Base-by-base conservation (phyloP, 2,888 invertebrate genomes). In the Drosophila kanekoi region DNA sequence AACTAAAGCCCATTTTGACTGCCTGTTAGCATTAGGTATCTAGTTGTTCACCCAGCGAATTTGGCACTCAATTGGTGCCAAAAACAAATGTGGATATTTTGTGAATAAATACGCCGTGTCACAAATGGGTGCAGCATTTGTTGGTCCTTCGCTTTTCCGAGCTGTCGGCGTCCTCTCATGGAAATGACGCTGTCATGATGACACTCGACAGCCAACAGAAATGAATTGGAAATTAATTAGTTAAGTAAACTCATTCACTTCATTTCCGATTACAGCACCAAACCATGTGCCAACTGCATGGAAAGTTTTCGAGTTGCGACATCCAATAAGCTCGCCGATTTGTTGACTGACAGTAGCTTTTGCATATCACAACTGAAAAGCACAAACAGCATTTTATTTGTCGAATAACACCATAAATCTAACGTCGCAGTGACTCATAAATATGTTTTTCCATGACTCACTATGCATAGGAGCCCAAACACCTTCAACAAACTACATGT, bases 201-300 rank as follows among this genome's bases (percentile, higher is more conserved):
- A 10, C 57, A 57, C 47, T 35, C 35, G 47, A 28, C 37, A 38
- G 49, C 6, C 52, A 78, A 49, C 47, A 28, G 60, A 68, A 79
- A 76, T 81, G 63, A 84, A 87, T 89, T 73, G 68, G 49, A 67
- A 80, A 82, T 89, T 87, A 89, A 89, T 84, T 79, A 72, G 89
- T 81, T 62, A 67, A 77, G 73, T 71, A 67, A 89, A 72, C 70
- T 62, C 56, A 53, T 41, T 43, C 43, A 28, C 37, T 38, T 14
- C 40, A 35, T 28, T 14, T 35, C 14, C 52, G 38, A 45, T 53
- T 52, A 4, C 35, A 9, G 57, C 10, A 20, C 10, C n/a, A 41
- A 32, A 13, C n/a, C 13, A 35, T 4, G 6, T 16, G 18, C 18
- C 18, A 43, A 11, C 18, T 9, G 6, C 4, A 16, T 1, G 18